A percentile compares a stretch with the other conserved stretches of the same genome.
Evolutionary conservation across 2,888 invertebrate species (phyloP).

Genomic region (Pheosia gnoma): DNA sequence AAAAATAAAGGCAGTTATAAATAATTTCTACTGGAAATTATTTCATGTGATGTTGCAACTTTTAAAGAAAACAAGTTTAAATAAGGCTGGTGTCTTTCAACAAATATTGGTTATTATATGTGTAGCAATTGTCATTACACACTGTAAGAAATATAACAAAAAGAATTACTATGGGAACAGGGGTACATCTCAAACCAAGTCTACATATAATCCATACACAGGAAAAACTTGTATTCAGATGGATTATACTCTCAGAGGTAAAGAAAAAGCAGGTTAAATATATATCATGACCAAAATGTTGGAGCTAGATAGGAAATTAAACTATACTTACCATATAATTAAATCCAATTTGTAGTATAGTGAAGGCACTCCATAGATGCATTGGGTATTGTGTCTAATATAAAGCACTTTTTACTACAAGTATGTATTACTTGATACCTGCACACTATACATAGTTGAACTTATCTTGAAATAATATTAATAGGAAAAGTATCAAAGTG

Average conservation of each 20-base stretch:
- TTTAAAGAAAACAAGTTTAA: background rate
- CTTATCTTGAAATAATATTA: too few relatives aligned
- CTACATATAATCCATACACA: background rate
- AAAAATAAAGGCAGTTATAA: background rate
- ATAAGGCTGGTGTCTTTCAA: background rate
- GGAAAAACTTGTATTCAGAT: constrained; percentile 4
- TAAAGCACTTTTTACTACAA: too few relatives aligned
- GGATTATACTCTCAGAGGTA: constrained; percentile 12
- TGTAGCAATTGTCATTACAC: background rate
- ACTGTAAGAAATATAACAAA: background rate
- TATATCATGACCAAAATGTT: too few relatives aligned
- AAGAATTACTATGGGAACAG: background rate
- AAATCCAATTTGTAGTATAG: too few relatives aligned
- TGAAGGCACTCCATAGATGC: too few relatives aligned
- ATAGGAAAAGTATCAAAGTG: too few relatives aligned
- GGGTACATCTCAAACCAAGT: background rate
- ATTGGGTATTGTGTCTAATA: too few relatives aligned
- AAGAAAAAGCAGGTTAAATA: too few relatives aligned
- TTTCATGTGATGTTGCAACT: background rate
- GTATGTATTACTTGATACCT: too few relatives aligned
- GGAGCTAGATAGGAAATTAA: too few relatives aligned
- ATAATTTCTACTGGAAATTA: background rate
- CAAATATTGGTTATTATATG: background rate
- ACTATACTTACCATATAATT: too few relatives aligned
- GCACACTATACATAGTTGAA: too few relatives aligned